A percentile compares a stretch with the other conserved stretches of the same genome.
phyloP scores from a whole-genome alignment of 2,888 invertebrate species.

The Eilema caniola region DNA sequence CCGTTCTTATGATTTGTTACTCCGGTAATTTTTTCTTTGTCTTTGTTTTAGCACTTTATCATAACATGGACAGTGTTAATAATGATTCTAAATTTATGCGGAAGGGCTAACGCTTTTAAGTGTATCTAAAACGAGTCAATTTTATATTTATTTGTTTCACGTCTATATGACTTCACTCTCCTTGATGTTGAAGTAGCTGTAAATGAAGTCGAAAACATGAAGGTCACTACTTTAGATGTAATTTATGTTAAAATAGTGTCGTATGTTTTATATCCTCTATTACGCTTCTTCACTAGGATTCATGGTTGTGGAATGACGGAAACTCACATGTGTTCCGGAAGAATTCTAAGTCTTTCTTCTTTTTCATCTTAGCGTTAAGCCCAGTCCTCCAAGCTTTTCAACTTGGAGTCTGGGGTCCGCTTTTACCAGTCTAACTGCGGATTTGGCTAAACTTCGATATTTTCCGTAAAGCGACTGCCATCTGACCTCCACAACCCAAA shows the following conservation, averaged over 20 bases:
- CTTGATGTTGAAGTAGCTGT: background rate
- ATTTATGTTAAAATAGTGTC: background rate
- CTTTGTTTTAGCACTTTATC: slow-evolving; percentile 41
- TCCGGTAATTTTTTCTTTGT: slow-evolving; percentile 34
- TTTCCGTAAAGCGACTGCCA: too few species aligned
- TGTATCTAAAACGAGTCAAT: background rate
- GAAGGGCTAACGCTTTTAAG: background rate
- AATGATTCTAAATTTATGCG: slow-evolving; percentile 12
- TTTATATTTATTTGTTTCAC: background rate
- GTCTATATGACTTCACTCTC: background rate
- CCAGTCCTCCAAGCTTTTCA: too few species aligned
- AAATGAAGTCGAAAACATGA: background rate
- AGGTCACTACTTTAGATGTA: background rate
- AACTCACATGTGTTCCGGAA: background rate
- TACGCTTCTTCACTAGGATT: too few species aligned
- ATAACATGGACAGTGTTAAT: slow-evolving; percentile 36
- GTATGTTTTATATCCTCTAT: too few species aligned
- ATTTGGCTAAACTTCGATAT: too few species aligned
- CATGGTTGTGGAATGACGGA: too few species aligned
- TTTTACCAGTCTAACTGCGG: too few species aligned
- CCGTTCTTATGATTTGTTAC: slow-evolving; percentile 22
- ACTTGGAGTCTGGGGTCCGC: too few species aligned
- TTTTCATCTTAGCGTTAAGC: too few species aligned
- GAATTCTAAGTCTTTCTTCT: background rate
- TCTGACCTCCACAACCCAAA: too few species aligned